phyloP scores from a whole-genome alignment of 2,888 invertebrate species.

The Hyalella azteca region DNA sequence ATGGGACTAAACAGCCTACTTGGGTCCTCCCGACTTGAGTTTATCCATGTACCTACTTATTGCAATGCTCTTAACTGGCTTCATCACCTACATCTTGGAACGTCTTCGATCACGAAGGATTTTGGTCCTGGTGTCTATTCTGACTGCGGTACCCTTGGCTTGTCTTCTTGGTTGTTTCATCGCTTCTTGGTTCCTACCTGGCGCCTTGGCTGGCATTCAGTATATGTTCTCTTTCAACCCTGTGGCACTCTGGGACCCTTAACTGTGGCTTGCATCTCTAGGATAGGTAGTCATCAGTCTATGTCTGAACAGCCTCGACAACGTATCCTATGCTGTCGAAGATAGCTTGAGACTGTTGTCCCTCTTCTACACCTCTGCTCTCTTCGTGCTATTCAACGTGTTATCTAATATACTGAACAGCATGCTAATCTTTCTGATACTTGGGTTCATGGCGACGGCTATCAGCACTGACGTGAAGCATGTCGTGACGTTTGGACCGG shows the following conservation, averaged over 20 bases:
- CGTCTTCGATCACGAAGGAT: background rate
- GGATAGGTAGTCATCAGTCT: conserved; percentile 23
- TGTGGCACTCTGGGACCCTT: background rate
- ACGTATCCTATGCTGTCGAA: background rate
- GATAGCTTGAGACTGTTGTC: background rate
- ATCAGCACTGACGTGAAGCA: background rate
- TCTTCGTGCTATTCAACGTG: background rate
- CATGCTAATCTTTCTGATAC: conserved; percentile 13
- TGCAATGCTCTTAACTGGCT: background rate
- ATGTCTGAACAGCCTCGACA: conserved; percentile 9
- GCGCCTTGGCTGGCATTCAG: background rate
- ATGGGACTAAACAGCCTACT: background rate
- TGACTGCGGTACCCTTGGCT: background rate
- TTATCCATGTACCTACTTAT: background rate
- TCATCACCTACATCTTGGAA: background rate
- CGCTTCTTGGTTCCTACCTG: conserved; percentile 1
- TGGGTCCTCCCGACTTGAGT: background rate
- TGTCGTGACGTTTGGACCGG: background rate
- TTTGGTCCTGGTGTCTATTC: background rate
- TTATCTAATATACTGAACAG: conserved; percentile 4
- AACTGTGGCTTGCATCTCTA: background rate
- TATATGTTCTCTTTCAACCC: background rate
- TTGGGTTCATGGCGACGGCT: conserved; percentile 8
- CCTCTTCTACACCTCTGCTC: background rate
- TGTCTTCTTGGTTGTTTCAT: conserved; percentile 9